Conservation (phyloP, 2,888 invertebrate genomes). For the Pandemis heparana region DNA sequence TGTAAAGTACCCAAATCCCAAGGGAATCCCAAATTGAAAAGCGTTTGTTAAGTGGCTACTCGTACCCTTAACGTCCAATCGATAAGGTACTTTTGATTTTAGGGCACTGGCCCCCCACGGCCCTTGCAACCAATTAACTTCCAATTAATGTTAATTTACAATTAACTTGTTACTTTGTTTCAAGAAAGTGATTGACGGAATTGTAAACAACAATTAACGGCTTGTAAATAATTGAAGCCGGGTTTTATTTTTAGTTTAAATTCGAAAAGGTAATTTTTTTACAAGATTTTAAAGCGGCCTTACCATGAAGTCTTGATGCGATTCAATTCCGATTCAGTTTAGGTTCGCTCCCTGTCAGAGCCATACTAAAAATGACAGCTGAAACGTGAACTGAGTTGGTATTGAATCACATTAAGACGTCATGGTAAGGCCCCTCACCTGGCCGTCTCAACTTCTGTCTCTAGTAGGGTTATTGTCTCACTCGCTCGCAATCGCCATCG, state of each 20-base stretch:
- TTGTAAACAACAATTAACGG: background rate
- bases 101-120: background rate
- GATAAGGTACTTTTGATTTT: constrained; percentile 10
- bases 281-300: no score
- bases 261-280: no score
- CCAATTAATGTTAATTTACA: constrained; percentile 8
- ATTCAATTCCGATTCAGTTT: no score
- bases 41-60: background rate
- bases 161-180: constrained; percentile 14
- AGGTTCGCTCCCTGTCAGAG: no score
- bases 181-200: background rate
- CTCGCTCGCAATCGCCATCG: no score
- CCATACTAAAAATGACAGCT: no score
- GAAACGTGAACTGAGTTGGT: no score
- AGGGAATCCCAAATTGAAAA: background rate
- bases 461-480: no score
- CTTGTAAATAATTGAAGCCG: background rate
- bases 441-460: no score
- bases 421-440: no score
- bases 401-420: no score
- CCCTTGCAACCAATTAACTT: constrained; percentile 6
- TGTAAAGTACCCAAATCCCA: background rate
- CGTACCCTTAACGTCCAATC: background rate
- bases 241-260: background rate
- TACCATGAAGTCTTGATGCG: no score